Base-by-base conservation (phyloP, 1,140 invertebrate species). In the Drosophila punjabiensis region DNA sequence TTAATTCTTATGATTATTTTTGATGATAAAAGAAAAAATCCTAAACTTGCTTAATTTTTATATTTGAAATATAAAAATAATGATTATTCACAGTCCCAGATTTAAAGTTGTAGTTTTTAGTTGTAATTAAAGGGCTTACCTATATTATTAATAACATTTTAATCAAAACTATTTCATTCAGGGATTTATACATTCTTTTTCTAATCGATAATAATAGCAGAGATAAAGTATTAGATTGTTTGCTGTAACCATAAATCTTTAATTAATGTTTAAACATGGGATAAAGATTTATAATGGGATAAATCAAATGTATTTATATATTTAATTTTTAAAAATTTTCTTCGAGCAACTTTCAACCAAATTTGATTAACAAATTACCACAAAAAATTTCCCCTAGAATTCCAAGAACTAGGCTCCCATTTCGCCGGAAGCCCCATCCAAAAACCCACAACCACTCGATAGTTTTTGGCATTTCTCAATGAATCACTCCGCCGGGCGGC, bases 401-500 rank as follows among this genome's bases (percentile, higher is more conserved):
- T 37, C 55, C 14, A 5, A n/a, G 55, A 58, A 58, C 20, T 39
- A 0, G 5, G 1, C 6, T 24, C 18, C 8, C 18, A 16, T 37
- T 56, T 56, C 14, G 14, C 35, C 35, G 33, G 33, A 37, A 39
- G 10, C 6, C 28, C 11, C 0, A 13, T 2, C 10, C n/a, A 33
- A 33, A 53, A 53, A 13, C 28, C 16, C 48, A 50, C 14, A 28
- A 28, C 47, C 1, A 14, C n/a, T 30, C 16, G 28, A 35, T 55
- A 20, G 7, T 16, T 35, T 52, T 8, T 56, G 53, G 14, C 3
- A 39, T 58, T 58, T 58, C 35, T 58, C 55, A 39, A 58, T 58
- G 55, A 58, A 58, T 58, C 55, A 58, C 37, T 58, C 55, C 24
- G 24, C 55, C 53, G 18, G 33, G 13, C n/a, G 3, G 13, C 37